Evolutionary conservation across 2,888 invertebrate species (phyloP).

Genomic region (Notocelia uddmanniana): DNA sequence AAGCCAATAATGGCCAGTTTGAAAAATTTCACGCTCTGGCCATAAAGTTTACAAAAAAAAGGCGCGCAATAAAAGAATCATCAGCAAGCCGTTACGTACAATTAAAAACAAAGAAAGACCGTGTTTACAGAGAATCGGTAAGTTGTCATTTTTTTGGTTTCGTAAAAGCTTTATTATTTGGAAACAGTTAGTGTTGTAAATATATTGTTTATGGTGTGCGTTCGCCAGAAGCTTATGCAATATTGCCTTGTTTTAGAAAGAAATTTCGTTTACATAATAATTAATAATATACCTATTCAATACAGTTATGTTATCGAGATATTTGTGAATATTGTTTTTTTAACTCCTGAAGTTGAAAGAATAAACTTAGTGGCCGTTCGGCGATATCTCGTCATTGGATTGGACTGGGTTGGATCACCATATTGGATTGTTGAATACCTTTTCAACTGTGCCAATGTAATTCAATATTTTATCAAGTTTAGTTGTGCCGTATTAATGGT

Average conservation of each 20-base stretch:
- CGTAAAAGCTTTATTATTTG: slow-evolving; percentile 19
- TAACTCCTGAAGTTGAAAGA: too few relatives aligned
- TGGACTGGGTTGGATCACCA: too few relatives aligned
- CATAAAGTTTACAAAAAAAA: slow-evolving; percentile 50
- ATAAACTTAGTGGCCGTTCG: too few relatives aligned
- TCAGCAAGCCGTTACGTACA: slow-evolving; percentile 18
- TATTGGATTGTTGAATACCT: too few relatives aligned
- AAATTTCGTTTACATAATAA: background rate
- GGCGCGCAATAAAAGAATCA: slow-evolving; percentile 2
- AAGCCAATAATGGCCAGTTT: slow-evolving; percentile 59
- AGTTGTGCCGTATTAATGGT: too few relatives aligned
- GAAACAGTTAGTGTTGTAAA: background rate
- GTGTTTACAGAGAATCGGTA: slow-evolving; percentile 19
- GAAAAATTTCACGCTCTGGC: slow-evolving; percentile 59
- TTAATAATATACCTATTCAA: too few relatives aligned
- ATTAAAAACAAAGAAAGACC: background rate
- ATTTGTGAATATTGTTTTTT: background rate
- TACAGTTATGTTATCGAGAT: too few relatives aligned
- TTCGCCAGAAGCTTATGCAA: slow-evolving; percentile 15
- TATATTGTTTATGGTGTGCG: slow-evolving; percentile 10
- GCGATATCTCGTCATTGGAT: too few relatives aligned
- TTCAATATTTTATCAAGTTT: too few relatives aligned
- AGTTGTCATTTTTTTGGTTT: slow-evolving; percentile 11
- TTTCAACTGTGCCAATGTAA: too few relatives aligned
- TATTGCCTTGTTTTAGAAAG: background rate